Evolutionary conservation across 2,888 invertebrate genomes (phyloP).

Genomic region (Zonitis immaculata): DNA sequence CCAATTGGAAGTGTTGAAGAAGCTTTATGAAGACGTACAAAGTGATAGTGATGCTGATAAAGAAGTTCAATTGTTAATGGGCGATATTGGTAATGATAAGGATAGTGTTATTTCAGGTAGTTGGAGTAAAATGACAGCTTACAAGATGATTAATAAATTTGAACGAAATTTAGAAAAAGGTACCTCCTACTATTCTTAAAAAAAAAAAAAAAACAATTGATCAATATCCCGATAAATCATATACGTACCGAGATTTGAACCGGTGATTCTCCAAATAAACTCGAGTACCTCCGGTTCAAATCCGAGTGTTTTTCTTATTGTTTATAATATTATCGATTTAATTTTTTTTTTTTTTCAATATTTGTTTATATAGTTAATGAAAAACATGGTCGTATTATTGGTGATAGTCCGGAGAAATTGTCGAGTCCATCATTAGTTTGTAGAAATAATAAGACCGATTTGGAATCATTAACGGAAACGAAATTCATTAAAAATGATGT

Average conservation of each 20-base stretch:
- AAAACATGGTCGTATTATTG: background rate
- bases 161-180: conserved; percentile 46
- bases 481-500: conserved; percentile 28
- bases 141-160: conserved; percentile 34
- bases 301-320: too few species aligned
- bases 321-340: too few species aligned
- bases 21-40: conserved; percentile 47
- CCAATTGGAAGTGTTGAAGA: conserved; percentile 45
- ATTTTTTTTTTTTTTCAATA: too few species aligned
- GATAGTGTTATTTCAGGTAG: conserved; percentile 52
- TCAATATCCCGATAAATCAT: too few species aligned
- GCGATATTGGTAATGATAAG: conserved; percentile 35
- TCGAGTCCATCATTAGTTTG: conserved; percentile 43
- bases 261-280: too few species aligned
- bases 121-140: conserved; percentile 55
- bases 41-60: conserved; percentile 57
- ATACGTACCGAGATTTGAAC: too few species aligned
- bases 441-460: conserved; percentile 21
- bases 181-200: conserved; percentile 31
- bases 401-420: conserved; percentile 27
- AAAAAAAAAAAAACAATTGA: too few species aligned
- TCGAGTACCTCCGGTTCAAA: too few species aligned
- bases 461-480: conserved; percentile 20
- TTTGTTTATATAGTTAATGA: too few species aligned
- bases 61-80: conserved; percentile 57